Evolutionary conservation across 92 coral and sea anemone genomes (phyloP).

Genomic region (Actinernus sp.): DNA sequence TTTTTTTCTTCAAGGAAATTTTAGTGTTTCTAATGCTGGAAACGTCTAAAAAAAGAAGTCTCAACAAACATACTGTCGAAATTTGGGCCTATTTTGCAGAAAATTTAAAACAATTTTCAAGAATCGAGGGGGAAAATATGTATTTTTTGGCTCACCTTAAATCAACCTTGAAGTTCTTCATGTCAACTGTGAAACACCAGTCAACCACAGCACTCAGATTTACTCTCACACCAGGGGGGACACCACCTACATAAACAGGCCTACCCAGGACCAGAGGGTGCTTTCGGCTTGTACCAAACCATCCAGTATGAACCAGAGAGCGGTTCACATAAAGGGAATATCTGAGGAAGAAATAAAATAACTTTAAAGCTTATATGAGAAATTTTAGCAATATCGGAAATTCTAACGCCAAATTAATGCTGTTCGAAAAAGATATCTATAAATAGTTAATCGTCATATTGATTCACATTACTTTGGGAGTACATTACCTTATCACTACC

Average conservation of each 20-base stretch:
- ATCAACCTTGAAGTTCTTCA: conserved; percentile 62
- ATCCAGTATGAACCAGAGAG: conserved; percentile 37
- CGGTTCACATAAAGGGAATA: conserved; percentile 60
- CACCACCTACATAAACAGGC: conserved; percentile 78
- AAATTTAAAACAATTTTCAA: no score
- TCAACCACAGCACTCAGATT: conserved; percentile 53
- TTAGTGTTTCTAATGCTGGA: no score
- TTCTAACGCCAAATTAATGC: neutral
- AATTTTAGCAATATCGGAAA: neutral
- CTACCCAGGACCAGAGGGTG: conserved; percentile 25
- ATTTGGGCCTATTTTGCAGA: no score
- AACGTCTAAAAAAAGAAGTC: no score
- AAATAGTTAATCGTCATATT: no score
- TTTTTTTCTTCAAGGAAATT: no score
- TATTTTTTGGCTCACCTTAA: conserved; percentile 63
- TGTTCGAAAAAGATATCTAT: no score
- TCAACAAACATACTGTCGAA: no score
- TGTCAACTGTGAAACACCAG: conserved; percentile 75
- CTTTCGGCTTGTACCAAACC: conserved; percentile 23
- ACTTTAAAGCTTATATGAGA: neutral
- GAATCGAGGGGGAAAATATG: no score
- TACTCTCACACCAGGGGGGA: conserved; percentile 33
- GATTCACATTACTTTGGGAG: no score
- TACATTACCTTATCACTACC: no score
- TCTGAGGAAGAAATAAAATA: conserved; percentile 16